These are phyloP conservation scores for Erinaceus europaeus DNA, from an alignment of 2,113 vertebrate species.

Conservation along the genomic window DNA sequence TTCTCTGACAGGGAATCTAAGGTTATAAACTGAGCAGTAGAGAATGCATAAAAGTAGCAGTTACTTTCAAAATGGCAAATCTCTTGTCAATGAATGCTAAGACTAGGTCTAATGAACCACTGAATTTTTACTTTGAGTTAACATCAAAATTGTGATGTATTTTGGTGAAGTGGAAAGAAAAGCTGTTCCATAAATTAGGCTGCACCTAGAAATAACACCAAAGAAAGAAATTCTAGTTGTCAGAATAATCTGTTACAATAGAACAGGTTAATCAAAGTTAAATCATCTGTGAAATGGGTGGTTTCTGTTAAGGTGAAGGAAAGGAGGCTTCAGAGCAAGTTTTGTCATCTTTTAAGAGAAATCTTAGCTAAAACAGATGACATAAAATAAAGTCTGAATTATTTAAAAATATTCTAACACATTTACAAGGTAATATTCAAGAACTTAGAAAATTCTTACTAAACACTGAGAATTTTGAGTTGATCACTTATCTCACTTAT, in stretches of 20 bases:
- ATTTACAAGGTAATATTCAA: conserved; percentile 32
- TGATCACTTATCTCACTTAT: not conserved
- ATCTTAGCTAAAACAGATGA: conserved; percentile 27
- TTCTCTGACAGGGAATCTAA: conserved; percentile 79
- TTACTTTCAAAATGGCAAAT: conserved; percentile 80
- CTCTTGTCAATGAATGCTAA: conserved; percentile 80
- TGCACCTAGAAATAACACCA: conserved; percentile 79
- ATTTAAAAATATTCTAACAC: conserved; percentile 50
- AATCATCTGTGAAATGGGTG: conserved; percentile 88
- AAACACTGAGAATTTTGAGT: too few relatives aligned
- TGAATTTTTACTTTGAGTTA: conserved; percentile 82
- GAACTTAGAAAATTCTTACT: too few relatives aligned
- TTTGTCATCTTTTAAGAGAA: conserved; percentile 73
- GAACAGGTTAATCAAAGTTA: conserved; percentile 86
- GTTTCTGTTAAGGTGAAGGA: conserved; percentile 84
- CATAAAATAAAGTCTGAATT: conserved; percentile 28
- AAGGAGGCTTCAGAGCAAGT: conserved; percentile 75
- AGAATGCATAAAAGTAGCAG: conserved; percentile 78
- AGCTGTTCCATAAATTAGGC: conserved; percentile 80
- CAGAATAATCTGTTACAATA: conserved; percentile 82
- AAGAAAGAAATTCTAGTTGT: conserved; percentile 83
- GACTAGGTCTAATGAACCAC: conserved; percentile 82
- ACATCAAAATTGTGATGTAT: conserved; percentile 85
- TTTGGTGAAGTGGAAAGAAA: conserved; percentile 83
- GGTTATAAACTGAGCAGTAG: conserved; percentile 79